Base-by-base conservation (phyloP, 64 coral and sea anemone genomes). In the Hydrozoanthus tunicans region DNA sequence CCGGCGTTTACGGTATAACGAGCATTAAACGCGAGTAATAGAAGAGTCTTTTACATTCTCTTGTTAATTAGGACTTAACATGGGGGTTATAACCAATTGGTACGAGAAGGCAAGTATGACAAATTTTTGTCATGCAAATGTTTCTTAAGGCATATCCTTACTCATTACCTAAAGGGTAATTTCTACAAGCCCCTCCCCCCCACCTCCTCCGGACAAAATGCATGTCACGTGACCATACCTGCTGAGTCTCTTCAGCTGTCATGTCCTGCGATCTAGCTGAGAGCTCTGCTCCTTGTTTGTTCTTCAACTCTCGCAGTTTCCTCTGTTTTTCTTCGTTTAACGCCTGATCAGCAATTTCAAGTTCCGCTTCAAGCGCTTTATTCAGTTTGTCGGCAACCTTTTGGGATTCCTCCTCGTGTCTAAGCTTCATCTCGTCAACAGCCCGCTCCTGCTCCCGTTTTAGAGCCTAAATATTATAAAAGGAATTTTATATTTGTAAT, bases 161-260 rank as follows among this genome's bases (percentile, higher is more conserved):
- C 32, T 43, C 32, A 43, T 43, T 25, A 62, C 57, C 9, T 10
- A 66, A 15, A 13, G 11, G 11, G 64, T 66, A 66, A 66, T 9
- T 66, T 17, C 64, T 14, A 17, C 64, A 0, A 13, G 4, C 3
- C 10, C 17, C 11, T 14, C 10, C 13, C 11, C 17, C 64, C 12
- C 17, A 5, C 64, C 13, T 4, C 4, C 4, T 13, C 64, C 13
- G 4, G 12, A 66, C 5, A 14, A 66, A 15, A 11, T 17, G 12
- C 1, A 66, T 17, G 64, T 4, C 12, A 66, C 64, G 13, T 17
- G n/a, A 68, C n/a, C 68, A 60, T 60, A 96, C 95, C 95, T 94
- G 92, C 73, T 94, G 92, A 13, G 95, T 92, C 56, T 95, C 96
- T 64, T 95, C 96, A 66, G 96, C 91, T 14, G 89, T 81, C 92